phyloP scores from a whole-genome alignment of 2,797 vertebrate species.

The Cynodonichthys magdalenae region DNA sequence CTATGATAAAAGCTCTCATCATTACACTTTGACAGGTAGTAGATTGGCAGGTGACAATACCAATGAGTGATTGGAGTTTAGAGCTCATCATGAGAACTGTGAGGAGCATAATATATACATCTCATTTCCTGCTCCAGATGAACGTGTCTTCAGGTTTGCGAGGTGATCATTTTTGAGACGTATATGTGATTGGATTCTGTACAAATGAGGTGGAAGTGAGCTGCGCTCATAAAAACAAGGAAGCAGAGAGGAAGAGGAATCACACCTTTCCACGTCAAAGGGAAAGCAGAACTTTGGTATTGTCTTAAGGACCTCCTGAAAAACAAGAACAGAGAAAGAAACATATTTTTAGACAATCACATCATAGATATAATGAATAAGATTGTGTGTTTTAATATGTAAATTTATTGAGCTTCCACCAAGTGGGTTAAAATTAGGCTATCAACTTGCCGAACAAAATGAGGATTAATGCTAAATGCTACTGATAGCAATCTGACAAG shows the following conservation, averaged over 20 bases:
- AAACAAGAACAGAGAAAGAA: slow-evolving; percentile 68
- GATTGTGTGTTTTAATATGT: slow-evolving; percentile 39
- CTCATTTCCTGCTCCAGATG: slow-evolving; percentile 15
- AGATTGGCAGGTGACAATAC: slow-evolving; percentile 16
- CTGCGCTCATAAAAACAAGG: slow-evolving; percentile 22
- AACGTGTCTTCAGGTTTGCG: slow-evolving; percentile 19
- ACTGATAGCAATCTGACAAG: slow-evolving; percentile 74
- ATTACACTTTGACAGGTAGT: slow-evolving; percentile 3
- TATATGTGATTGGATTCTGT: slow-evolving; percentile 1
- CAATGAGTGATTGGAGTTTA: slow-evolving; percentile 3
- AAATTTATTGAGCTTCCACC: slow-evolving; percentile 51
- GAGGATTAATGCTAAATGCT: slow-evolving; percentile 72
- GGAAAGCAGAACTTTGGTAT: slow-evolving; percentile 99
- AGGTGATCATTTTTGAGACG: slow-evolving; percentile 1
- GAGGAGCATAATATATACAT: slow-evolving; percentile 29
- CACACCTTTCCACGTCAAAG: slow-evolving; percentile 94
- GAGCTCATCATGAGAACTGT: slow-evolving; percentile 13
- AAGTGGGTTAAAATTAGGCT: slow-evolving; percentile 41
- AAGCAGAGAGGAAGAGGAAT: slow-evolving; percentile 49
- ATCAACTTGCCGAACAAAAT: slow-evolving; percentile 64
- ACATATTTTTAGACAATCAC: slow-evolving; percentile 20
- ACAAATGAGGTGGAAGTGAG: slow-evolving; percentile 27
- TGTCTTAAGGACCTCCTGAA: slow-evolving; percentile 92
- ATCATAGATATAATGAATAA: slow-evolving; percentile 42
- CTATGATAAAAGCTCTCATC: slow-evolving; percentile 9